These are phyloP conservation scores for Sparus aurata DNA, from an alignment of 2,797 vertebrate species.

Conservation along the genomic window DNA sequence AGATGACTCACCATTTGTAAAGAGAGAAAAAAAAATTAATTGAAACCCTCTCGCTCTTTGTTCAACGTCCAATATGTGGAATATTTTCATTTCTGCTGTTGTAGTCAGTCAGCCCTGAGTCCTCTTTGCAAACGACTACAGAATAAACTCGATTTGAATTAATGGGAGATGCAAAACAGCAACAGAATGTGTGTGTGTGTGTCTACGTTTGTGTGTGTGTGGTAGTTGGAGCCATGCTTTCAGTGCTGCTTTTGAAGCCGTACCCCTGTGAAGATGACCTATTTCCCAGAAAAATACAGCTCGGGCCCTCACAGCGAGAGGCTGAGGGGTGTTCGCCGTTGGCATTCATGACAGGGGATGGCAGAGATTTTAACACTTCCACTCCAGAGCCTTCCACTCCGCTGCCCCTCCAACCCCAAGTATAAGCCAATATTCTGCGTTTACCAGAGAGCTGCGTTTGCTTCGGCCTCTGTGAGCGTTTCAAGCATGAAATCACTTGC, in stretches of 20 bases:
- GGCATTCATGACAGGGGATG: constrained; percentile 52
- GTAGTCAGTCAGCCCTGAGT: constrained; percentile 36
- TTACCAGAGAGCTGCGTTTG: constrained; percentile 51
- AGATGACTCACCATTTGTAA: constrained; percentile 68
- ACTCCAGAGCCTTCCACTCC: constrained; percentile 33
- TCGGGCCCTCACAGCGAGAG: constrained; percentile 47
- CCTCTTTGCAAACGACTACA: constrained; percentile 22
- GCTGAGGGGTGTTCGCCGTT: constrained; percentile 50
- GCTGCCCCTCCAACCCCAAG: background rate
- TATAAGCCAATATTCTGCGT: constrained; percentile 68
- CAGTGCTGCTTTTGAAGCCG: constrained; percentile 71
- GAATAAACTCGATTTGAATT: constrained; percentile 54
- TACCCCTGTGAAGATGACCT: constrained; percentile 69
- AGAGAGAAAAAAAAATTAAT: constrained; percentile 55
- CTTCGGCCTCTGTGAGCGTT: constrained; percentile 43
- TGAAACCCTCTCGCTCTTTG: constrained; percentile 55
- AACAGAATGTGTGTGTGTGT: background rate
- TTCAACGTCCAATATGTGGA: constrained; percentile 48
- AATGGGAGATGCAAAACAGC: constrained; percentile 43
- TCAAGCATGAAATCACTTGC: constrained; percentile 62
- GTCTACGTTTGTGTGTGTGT: constrained; percentile 13
- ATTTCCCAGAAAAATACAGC: constrained; percentile 69
- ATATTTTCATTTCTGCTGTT: constrained; percentile 36
- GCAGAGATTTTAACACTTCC: constrained; percentile 58
- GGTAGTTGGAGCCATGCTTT: constrained; percentile 37